Evolutionary conservation across 2,797 vertebrate species (phyloP).

Genomic region (Valencia hispanica): DNA sequence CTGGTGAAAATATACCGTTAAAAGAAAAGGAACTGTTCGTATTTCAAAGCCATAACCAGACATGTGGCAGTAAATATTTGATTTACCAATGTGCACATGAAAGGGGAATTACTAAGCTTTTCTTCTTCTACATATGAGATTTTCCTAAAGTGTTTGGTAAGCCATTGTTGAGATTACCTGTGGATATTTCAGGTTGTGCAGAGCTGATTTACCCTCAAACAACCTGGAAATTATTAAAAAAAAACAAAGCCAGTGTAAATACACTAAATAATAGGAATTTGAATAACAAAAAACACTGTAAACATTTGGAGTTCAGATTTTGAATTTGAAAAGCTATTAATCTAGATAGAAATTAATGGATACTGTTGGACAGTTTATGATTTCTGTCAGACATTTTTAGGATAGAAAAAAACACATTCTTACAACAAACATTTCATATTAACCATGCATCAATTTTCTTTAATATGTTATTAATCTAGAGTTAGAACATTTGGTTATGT

Average conservation of each 20-base stretch:
- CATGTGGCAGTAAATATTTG: background rate
- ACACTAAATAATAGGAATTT: background rate
- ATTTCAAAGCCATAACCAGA: background rate
- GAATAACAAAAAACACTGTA: background rate
- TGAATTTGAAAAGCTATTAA: background rate
- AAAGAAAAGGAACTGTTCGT: background rate
- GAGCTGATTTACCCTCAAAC: background rate
- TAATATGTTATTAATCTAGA: background rate
- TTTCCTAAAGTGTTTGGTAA: background rate
- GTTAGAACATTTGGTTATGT: background rate
- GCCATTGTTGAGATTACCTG: background rate
- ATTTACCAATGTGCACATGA: background rate
- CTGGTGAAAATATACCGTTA: background rate
- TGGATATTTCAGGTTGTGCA: background rate
- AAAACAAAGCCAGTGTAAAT: background rate
- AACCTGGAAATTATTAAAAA: background rate
- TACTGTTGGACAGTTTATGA: background rate
- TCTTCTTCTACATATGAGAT: background rate
- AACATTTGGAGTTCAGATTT: background rate
- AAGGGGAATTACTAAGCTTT: background rate
- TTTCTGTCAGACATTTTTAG: background rate
- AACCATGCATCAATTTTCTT: background rate
- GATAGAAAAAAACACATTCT: background rate
- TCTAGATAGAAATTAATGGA: background rate
- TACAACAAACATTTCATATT: background rate